Evolutionary conservation across 2,113 vertebrate species (phyloP).

Genomic region (Ovis canadensis): DNA sequence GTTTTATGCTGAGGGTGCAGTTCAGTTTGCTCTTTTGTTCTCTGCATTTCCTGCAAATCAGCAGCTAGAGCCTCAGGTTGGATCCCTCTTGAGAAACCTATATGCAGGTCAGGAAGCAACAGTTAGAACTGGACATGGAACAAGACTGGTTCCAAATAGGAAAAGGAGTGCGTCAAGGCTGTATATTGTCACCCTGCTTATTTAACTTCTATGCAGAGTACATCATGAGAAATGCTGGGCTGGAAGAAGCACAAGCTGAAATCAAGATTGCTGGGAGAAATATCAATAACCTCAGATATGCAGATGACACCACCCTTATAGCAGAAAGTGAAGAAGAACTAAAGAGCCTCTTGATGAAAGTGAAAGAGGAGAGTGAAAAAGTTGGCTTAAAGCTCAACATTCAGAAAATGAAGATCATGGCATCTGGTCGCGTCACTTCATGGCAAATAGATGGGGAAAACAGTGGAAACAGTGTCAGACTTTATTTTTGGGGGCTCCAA

Average conservation of each 20-base stretch:
- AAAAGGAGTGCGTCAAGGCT: not conserved
- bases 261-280: not conserved
- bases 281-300: not conserved
- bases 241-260: not conserved
- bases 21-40: not conserved
- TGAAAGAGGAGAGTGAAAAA: not conserved
- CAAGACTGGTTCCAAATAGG: not conserved
- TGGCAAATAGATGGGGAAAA: not conserved
- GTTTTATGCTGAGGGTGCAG: not conserved
- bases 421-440: fast-evolving
- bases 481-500: not conserved
- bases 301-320: not conserved
- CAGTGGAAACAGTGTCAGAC: not conserved
- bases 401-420: not conserved
- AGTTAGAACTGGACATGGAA: not conserved
- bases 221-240: not conserved
- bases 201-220: not conserved
- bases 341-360: not conserved
- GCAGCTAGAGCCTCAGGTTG: not conserved
- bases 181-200: not conserved
- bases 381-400: not conserved
- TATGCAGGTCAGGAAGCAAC: not conserved
- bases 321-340: not conserved
- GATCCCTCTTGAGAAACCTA: not conserved
- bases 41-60: not conserved